phyloP scores from a whole-genome alignment of 2,113 vertebrate species.

The Sialia sialis region DNA sequence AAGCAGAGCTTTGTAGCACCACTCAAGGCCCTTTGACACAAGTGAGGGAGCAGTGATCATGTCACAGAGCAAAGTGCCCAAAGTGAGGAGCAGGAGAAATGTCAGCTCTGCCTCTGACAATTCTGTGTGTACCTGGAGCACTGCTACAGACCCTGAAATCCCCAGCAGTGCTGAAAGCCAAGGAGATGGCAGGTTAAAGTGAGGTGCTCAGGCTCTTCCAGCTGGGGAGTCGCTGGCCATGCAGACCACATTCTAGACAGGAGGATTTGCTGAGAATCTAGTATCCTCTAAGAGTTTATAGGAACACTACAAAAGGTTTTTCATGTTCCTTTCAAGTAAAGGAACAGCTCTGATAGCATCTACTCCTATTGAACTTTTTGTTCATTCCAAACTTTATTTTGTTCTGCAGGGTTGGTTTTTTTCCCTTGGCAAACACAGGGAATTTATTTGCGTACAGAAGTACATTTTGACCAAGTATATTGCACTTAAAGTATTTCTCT shows the following conservation, averaged over 20 bases:
- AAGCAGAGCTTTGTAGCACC: neutral
- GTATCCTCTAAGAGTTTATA: neutral
- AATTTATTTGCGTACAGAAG: constrained; percentile 10
- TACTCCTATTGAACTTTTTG: neutral
- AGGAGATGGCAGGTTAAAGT: no score
- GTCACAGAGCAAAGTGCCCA: neutral
- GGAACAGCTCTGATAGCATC: constrained; percentile 8
- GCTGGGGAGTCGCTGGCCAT: neutral
- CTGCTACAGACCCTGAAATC: neutral
- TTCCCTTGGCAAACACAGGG: neutral
- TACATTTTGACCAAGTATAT: constrained; percentile 17
- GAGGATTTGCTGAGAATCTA: neutral
- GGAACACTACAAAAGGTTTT: neutral
- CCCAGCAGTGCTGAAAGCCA: no score
- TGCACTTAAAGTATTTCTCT: neutral
- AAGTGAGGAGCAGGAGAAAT: neutral
- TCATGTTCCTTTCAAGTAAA: constrained; percentile 21
- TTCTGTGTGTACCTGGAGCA: neutral
- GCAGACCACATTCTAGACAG: neutral
- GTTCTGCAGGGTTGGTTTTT: neutral
- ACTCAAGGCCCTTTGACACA: neutral
- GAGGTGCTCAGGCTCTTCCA: neutral
- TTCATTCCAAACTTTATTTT: constrained; percentile 8
- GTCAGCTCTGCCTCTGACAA: neutral
- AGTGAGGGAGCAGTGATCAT: neutral